Base-by-base conservation (phyloP, 2,888 invertebrate genomes). In the Enoplolaimus lenunculus region DNA sequence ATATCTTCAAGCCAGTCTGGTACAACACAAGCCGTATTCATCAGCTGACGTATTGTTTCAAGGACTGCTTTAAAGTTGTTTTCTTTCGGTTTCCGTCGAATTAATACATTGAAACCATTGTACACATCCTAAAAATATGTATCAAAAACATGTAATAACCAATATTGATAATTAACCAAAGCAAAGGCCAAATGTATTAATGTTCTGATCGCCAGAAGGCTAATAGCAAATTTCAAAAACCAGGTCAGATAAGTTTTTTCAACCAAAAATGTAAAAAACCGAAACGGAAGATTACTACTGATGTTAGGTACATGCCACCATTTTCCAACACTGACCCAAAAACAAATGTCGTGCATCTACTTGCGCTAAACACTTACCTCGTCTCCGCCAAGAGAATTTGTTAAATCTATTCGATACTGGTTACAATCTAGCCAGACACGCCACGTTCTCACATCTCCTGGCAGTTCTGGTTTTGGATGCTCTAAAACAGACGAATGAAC, bases 31-130 rank as follows among this genome's bases (percentile, higher is more conserved):
- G 93, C 91, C 0, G 97, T 97, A 81, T 99, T 99, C 94, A 99
- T 95, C 75, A 99, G 85, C 82, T 97, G 93, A 1, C 98, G 85
- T 72, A 99, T 99, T 0, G 98, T 99, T 82, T 97, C 95, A 76
- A 99, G 83, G 0, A 99, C 98, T 0, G 98, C 98, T 83, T 99
- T 99, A 83, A 99, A 99, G 83, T 99, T 99, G 81, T 99, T 99
- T 83, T 98, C 95, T 79, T 99, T 98, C 0, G 98, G 97, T 81
- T 97, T 97, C n/a, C 98, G 86, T 57, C 98, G 86, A 88, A 99
- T 90, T 71, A 99, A 87, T 69, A 99, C 89, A 81, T 95, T 98
- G 83, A 99, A 98, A 16, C 89, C 88, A 78, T 90, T 90, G 81
- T 92, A 91, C 0, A 91, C 88, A 80, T 91, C 90, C 73, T 79